Evolutionary conservation across 2,113 vertebrate species (phyloP), one percentile per base, ranked within the genome.

Genomic region (Syrrhaptes paradoxus): DNA sequence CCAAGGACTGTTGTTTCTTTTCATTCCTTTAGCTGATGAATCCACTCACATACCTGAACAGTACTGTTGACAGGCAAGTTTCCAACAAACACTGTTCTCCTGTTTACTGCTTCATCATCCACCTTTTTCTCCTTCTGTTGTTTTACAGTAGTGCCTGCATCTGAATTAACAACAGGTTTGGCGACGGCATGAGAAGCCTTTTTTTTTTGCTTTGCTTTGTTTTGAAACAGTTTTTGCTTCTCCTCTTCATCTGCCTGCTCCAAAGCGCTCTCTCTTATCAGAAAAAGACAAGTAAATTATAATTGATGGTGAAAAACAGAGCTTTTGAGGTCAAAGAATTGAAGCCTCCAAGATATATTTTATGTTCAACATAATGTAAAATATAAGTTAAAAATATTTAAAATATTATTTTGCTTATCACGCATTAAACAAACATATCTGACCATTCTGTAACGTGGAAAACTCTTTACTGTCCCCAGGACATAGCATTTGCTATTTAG

Each of bases 61-160:
- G 97, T 98, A 94, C 97, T 99, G 59, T 31, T 95, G 76, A 98
- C 46, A 13, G 99, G 99, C 81, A 99, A 95, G 93, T 99, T 99
- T 11, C 99, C 99, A 15, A 99, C 99, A 96, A 99, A 99, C 92
- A 99, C 97, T 0, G 99, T 99, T 84, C 98, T 98, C 81, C 98
- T 98, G 57, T 98, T 96, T n/a, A 98, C 82, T 9, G 73, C 94
- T 85, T 98, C 98, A 63, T 98, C 97, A 48, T 54, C 8, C 32
- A 74, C 52, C 8, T 74, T 97, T 49, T 31, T 79, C 90, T 94
- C 98, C 54, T 89, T 96, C 7, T 85, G 96, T 7, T 43, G 55
- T n/a, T 58, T 95, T 24, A 78, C 93, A 20, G 91, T 59, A 81
- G 38, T 34, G 46, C 73, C 87, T 7, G 73, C 78, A 13, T 73